These are phyloP conservation scores for Rhinolophus ferrumequinum DNA, from an alignment of 2,113 vertebrate species.

Conservation along the genomic window DNA sequence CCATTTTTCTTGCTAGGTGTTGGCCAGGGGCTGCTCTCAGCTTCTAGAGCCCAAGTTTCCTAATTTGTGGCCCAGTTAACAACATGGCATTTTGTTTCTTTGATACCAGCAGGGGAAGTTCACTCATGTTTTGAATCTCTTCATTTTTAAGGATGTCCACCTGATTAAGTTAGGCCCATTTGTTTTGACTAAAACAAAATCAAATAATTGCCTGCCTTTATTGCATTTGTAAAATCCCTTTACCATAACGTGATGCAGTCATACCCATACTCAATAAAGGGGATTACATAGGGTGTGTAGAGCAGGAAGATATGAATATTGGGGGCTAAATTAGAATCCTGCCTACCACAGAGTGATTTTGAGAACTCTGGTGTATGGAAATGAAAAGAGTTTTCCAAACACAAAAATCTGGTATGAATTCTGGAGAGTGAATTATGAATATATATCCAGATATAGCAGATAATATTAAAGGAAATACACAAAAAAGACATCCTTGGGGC, in stretches of 20 bases:
- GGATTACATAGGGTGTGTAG: neutral
- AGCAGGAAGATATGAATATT: neutral
- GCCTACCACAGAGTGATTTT: neutral
- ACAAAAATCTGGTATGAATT: neutral
- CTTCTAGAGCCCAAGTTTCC: neutral
- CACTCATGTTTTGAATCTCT: neutral
- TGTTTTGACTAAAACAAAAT: neutral
- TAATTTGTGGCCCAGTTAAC: neutral
- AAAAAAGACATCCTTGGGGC: neutral
- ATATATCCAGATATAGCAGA: neutral
- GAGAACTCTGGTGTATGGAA: neutral
- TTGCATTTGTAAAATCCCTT: neutral
- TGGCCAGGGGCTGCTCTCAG: neutral
- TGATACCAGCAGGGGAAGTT: neutral
- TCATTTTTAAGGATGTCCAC: neutral
- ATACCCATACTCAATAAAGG: neutral
- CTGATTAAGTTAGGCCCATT: neutral
- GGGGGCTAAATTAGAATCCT: neutral
- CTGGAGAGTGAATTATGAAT: neutral
- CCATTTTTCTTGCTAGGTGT: neutral
- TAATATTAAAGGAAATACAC: neutral
- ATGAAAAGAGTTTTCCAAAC: neutral
- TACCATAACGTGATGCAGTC: neutral
- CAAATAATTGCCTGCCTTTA: neutral
- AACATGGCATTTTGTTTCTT: neutral